Conservation (phyloP, 2,888 invertebrate genomes). For the Metallyticus violacea region DNA sequence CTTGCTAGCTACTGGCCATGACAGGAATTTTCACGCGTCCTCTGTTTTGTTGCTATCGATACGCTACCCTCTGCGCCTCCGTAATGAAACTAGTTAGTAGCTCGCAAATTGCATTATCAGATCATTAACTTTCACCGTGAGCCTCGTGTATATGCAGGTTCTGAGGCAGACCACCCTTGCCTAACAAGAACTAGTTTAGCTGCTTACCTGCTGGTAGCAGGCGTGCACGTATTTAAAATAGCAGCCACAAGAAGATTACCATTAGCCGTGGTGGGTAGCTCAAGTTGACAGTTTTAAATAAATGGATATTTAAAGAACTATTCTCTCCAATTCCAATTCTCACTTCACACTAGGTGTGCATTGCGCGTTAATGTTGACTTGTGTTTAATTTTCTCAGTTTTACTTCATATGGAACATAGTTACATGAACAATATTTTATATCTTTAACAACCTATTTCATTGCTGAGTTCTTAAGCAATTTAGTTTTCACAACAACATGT, state of each 20-base stretch:
- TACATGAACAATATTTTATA: no score
- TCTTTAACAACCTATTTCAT: no score
- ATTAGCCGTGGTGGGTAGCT: not conserved
- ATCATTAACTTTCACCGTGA: not conserved
- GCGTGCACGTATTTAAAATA: not conserved
- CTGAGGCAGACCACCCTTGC: no score
- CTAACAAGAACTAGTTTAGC: not conserved
- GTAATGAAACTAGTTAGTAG: not conserved
- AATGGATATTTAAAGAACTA: no score
- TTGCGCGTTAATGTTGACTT: no score
- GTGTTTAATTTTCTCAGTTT: no score
- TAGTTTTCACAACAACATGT: no score
- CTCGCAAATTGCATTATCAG: not conserved
- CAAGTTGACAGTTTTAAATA: not conserved
- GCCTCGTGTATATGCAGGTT: not conserved
- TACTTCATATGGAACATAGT: no score
- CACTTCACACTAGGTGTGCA: no score
- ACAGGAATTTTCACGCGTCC: not conserved
- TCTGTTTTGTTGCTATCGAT: not conserved
- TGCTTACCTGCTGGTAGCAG: not conserved
- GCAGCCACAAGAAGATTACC: no score
- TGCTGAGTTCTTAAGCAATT: no score
- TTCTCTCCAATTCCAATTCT: no score
- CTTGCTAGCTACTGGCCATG: not conserved
- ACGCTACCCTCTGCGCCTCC: not conserved